Conservation (phyloP, 1,140 invertebrate genomes). For the Conus ventricosus region DNA sequence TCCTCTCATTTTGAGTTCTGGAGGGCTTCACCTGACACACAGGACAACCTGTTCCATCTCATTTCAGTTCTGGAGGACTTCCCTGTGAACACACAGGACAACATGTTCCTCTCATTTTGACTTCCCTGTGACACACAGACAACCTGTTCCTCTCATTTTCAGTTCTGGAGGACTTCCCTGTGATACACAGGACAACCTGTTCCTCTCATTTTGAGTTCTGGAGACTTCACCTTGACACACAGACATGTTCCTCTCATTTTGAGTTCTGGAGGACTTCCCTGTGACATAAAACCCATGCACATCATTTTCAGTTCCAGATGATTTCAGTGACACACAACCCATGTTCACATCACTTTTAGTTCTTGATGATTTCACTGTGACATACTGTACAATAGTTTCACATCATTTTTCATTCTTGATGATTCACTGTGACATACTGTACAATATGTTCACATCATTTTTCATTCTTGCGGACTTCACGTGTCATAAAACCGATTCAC, state of each 20-base stretch:
- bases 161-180: slow-evolving; percentile 76
- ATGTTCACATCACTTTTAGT: not conserved
- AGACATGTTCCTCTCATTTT: not conserved
- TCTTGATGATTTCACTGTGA: no score
- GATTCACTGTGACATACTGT: no score
- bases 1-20: no score
- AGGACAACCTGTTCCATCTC: not conserved
- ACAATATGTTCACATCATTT: no score
- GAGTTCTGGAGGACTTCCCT: slow-evolving; percentile 45
- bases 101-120: slow-evolving; percentile 36
- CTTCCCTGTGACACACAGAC: slow-evolving; percentile 69
- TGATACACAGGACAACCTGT: slow-evolving; percentile 37
- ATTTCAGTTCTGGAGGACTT: not conserved
- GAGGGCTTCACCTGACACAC: slow-evolving; percentile 52
- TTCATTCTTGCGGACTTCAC: no score
- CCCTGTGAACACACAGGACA: slow-evolving; percentile 54
- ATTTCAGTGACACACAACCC: not conserved
- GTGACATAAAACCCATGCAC: no score
- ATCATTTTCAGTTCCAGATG: no score
- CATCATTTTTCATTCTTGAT: no score
- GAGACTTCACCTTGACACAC: slow-evolving; percentile 52
- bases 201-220: not conserved
- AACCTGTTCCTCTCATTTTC: no score
- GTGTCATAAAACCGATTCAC: no score
- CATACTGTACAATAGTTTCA: no score